Percentiles rank a stretch among this genome's conserved stretches.
These are phyloP conservation scores for Agelaius tricolor DNA, from an alignment of 2,113 vertebrate species.

Conservation along the genomic window DNA sequence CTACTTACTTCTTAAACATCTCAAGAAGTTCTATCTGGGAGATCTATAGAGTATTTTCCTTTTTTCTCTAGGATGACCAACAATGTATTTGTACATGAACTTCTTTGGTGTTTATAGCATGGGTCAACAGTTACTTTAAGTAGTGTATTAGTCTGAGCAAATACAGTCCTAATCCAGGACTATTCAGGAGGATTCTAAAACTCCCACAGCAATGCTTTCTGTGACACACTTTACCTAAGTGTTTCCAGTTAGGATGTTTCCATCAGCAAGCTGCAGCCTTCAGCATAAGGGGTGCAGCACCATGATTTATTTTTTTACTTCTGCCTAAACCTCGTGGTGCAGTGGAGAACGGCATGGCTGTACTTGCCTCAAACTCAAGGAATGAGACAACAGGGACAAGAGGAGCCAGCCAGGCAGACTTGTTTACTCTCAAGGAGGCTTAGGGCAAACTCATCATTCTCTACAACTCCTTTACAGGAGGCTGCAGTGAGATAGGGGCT, in stretches of 20 bases:
- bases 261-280: background rate
- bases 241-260: accelerated
- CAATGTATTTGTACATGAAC: background rate
- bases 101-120: accelerated
- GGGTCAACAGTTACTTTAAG: accelerated
- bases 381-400: background rate
- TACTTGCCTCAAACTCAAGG: background rate
- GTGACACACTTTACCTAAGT: background rate
- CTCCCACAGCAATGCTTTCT: background rate
- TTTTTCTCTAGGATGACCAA: background rate
- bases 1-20: background rate
- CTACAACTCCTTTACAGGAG: background rate
- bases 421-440: background rate
- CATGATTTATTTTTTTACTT: accelerated
- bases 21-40: background rate
- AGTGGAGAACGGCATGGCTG: accelerated
- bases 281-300: background rate
- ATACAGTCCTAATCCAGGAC: background rate
- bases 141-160: background rate
- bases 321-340: background rate
- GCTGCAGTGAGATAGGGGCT: background rate
- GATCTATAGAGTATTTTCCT: background rate
- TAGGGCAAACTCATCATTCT: background rate
- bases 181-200: background rate
- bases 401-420: background rate